Evolutionary conservation across 2,797 vertebrate genomes (phyloP), one percentile per base, ranked within the genome.

Genomic region (Smutsia gigantea): DNA sequence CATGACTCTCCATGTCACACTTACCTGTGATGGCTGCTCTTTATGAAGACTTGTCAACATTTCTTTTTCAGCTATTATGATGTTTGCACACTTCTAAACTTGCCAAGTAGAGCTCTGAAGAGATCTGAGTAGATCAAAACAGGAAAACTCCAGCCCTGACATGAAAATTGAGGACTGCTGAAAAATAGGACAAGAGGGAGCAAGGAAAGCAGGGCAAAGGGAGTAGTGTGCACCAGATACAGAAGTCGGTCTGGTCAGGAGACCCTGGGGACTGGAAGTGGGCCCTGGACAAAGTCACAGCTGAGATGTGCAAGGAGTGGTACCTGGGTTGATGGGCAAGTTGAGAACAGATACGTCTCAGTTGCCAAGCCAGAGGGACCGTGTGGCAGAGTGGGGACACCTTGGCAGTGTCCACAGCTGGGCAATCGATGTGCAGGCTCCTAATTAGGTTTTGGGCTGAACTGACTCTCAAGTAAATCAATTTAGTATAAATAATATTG

Each of bases 401-500:
- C 2, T 21, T n/a, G 7, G 39, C 21, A 53, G 19, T 34, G 42
- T 14, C 29, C 11, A 25, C 9, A 14, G 18, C 29, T 12, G 1
- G n/a, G 29, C 23, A 25, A n/a, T 4, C 31, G 29, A 4, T 42
- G 7, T 27, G 55, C n/a, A n/a, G 5, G 1, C 27, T 78, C 2
- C 19, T 71, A n/a, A 55, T 29, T 83, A 14, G 12, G 66, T 82
- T 59, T 55, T 17, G 46, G 13, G 19, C 21, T 75, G n/a, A 82
- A 42, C 17, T 92, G 13, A 55, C 69, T 84, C 42, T 72, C 29
- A 75, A 75, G 69, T 57, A 63, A 81, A 23, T 81, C 37, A 81
- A 17, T 11, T 88, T 88, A 42, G 31, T 13, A 66, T 75, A 29
- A 74, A 83, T 31, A n/a, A 37, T 57, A 85, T 7, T 23, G 2